phyloP scores from a whole-genome alignment of 2,888 invertebrate genomes.

The Dolichopus griseipennis region DNA sequence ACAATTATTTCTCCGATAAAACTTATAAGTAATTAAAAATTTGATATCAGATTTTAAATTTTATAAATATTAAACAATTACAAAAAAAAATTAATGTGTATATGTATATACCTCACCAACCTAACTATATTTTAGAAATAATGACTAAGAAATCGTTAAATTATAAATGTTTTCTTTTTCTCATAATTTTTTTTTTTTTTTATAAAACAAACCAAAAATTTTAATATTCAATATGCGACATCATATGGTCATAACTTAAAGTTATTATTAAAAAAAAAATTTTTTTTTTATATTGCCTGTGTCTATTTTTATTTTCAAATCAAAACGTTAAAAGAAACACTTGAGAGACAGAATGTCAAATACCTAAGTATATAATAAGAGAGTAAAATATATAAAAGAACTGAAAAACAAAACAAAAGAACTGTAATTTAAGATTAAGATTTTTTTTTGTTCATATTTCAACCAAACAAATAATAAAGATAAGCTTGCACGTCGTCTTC shows the following conservation, averaged over 20 bases:
- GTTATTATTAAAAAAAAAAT: background rate
- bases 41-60: too few species aligned
- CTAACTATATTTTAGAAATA: too few species aligned
- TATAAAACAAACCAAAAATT: background rate
- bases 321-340: background rate
- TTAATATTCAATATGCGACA: background rate
- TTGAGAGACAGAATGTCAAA: background rate
- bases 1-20: too few species aligned
- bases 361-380: background rate
- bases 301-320: too few species aligned
- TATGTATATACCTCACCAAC: too few species aligned
- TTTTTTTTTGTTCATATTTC: background rate
- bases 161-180: too few species aligned
- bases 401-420: background rate
- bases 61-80: too few species aligned
- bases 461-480: background rate
- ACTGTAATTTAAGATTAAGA: background rate
- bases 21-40: too few species aligned
- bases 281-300: too few species aligned
- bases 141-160: too few species aligned
- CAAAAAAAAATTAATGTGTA: too few species aligned
- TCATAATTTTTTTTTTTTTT: too few species aligned
- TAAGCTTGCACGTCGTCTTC: constrained; percentile 1
- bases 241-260: background rate
- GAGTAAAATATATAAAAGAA: background rate